Percentiles rank a stretch among this genome's conserved stretches.
Evolutionary conservation across 2,797 vertebrate species (phyloP).

Genomic region (Babyrousa celebensis): DNA sequence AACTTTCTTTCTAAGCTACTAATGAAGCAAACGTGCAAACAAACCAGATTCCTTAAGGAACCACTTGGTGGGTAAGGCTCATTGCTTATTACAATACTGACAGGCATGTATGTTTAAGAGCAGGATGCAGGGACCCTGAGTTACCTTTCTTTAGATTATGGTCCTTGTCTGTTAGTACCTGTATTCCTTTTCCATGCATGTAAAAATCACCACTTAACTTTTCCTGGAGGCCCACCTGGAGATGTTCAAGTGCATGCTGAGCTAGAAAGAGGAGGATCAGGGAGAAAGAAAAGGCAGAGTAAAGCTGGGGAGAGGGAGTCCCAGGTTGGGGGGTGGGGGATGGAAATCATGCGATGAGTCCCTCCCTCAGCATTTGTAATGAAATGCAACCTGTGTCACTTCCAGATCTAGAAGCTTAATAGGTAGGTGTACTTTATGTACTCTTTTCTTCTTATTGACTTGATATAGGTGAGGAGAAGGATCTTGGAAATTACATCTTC

Average conservation of each 20-base stretch:
- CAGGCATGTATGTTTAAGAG: neutral
- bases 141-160: neutral
- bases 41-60: neutral
- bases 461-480: neutral
- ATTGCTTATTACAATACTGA: neutral
- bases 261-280: neutral
- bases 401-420: neutral
- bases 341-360: neutral
- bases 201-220: neutral
- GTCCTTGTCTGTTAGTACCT: neutral
- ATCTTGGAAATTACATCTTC: neutral
- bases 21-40: neutral
- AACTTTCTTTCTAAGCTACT: neutral
- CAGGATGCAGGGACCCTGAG: neutral
- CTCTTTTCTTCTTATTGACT: constrained; percentile 16
- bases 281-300: neutral
- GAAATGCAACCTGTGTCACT: neutral
- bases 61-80: neutral
- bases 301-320: neutral
- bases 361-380: neutral
- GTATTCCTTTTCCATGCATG: neutral
- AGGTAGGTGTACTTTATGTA: neutral
- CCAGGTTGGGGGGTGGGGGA: no score
- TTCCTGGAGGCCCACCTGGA: neutral
- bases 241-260: neutral